Evolutionary conservation across 2,797 vertebrate genomes (phyloP), one percentile per base, ranked within the genome.

Genomic region (Cephalopachus bancanus): DNA sequence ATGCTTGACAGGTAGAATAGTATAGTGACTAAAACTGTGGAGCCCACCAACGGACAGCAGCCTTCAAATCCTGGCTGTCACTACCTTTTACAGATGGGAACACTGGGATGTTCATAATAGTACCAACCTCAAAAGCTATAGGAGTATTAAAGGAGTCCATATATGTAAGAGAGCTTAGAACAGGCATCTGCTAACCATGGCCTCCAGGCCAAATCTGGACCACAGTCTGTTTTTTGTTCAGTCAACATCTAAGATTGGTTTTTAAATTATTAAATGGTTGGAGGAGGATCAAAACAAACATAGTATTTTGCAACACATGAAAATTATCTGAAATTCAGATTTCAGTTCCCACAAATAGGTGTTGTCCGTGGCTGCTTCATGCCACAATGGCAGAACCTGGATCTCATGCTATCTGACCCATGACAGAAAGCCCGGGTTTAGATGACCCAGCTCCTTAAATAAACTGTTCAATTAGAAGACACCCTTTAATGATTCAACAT

Each of bases 101-200:
- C 44, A 7, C 10, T 1, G 44, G 30, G 11, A n/a, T 7, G 5
- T 28, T 14, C 7, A 30, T 4, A 10, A 57, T 0, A 9, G 28
- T 5, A 1, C 28, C 6, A 0, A 28, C 30, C 22, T 28, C 0
- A 0, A 5, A 7, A 24, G 37, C 7, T 0, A 1, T 7, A 51
- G 28, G 59, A 22, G 4, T 57, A 10, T 4, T 12, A 26, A 33
- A 8, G 10, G 16, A 51, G 55, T 19, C 22, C 49, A 9, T 0
- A 3, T 10, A 0, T 5, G 15, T 24, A 12, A 30, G 15, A 55
- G 30, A 51, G 28, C 71, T 33, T 12, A 33, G 62, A 37, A 44
- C 10, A 11, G 24, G 12, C 10, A 22, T 60, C 69, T 60, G 37
- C 10, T 67, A 26, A 16, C n/a, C 2, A 1, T 10, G 59, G 53